Evolutionary conservation across 1,140 invertebrate species (phyloP).

Genomic region (Dolichoris vasculosae): DNA sequence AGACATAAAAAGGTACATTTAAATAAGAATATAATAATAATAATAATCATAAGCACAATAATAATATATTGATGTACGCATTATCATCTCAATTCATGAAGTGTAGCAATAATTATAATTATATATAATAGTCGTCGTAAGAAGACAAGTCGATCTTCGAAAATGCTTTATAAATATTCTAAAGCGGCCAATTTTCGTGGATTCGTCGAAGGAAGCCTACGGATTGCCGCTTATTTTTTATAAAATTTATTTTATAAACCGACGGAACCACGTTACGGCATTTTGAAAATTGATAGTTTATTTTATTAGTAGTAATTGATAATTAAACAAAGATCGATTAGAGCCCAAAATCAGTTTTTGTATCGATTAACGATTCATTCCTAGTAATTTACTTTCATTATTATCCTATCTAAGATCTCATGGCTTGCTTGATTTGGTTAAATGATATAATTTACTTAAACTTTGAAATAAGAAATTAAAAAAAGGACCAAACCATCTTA

Average conservation of each 20-base stretch:
- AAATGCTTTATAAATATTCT: conserved; percentile 33
- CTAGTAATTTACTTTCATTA: not conserved
- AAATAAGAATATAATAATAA: conserved; percentile 63
- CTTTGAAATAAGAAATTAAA: not conserved
- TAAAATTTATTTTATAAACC: conserved; percentile 28
- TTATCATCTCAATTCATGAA: conserved; percentile 32
- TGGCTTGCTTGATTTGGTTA: not conserved
- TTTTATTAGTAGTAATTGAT: conserved; percentile 26
- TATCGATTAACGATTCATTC: not conserved
- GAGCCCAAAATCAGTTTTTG: conserved; percentile 14
- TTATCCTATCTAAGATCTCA: conserved; percentile 18
- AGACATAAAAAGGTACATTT: conserved; percentile 72
- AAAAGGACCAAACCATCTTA: conserved; percentile 26
- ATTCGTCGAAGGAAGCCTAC: conserved; percentile 34
- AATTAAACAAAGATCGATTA: conserved; percentile 31
- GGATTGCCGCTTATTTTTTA: conserved; percentile 25
- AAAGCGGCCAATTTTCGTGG: not conserved
- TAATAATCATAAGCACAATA: conserved; percentile 50
- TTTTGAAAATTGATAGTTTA: not conserved
- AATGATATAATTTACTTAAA: conserved; percentile 4
- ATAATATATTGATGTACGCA: conserved; percentile 49
- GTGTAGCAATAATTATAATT: conserved; percentile 35
- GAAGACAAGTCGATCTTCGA: conserved; percentile 40
- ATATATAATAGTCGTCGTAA: conserved; percentile 41
- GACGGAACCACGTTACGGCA: not conserved